Percentiles rank a stretch among this genome's conserved stretches.
Evolutionary conservation across 2,113 vertebrate species (phyloP).

Genomic region (Salvelinus namaycush): DNA sequence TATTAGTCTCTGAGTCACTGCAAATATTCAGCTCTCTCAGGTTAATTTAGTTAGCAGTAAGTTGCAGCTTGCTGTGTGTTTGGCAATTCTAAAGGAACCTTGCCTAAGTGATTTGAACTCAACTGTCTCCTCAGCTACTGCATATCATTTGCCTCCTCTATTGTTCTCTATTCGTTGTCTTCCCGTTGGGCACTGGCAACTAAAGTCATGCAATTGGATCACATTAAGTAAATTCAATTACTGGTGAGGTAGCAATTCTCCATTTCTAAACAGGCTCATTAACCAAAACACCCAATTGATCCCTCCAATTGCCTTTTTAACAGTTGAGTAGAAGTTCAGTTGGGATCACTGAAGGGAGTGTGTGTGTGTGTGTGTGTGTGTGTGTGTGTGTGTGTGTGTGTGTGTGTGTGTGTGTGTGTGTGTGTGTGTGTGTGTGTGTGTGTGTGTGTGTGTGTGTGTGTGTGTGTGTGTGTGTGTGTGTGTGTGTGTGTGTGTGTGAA

Average conservation of each 20-base stretch:
- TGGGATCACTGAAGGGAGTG: neutral
- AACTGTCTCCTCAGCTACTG: too few relatives aligned
- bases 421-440: too few relatives aligned
- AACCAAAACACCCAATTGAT: conserved; percentile 10
- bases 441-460: too few relatives aligned
- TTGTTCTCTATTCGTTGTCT: too few relatives aligned
- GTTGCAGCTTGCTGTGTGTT: neutral
- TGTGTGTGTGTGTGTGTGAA: too few relatives aligned
- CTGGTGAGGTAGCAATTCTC: conserved; percentile 2
- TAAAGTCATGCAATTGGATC: neutral
- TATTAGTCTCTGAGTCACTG: neutral
- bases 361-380: neutral
- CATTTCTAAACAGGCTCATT: neutral
- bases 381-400: neutral
- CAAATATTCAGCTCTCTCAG: neutral
- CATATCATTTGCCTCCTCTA: too few relatives aligned
- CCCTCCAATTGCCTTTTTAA: conserved; percentile 8
- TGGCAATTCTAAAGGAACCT: neutral
- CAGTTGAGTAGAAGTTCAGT: conserved; percentile 8
- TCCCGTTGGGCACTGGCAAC: too few relatives aligned
- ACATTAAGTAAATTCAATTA: conserved; percentile 7
- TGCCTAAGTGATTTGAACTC: neutral
- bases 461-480: too few relatives aligned
- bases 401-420: too few relatives aligned
- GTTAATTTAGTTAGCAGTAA: neutral